These are phyloP conservation scores for Enteromius fasciolatus DNA, from an alignment of 2,797 vertebrate genomes.

Conservation along the genomic window DNA sequence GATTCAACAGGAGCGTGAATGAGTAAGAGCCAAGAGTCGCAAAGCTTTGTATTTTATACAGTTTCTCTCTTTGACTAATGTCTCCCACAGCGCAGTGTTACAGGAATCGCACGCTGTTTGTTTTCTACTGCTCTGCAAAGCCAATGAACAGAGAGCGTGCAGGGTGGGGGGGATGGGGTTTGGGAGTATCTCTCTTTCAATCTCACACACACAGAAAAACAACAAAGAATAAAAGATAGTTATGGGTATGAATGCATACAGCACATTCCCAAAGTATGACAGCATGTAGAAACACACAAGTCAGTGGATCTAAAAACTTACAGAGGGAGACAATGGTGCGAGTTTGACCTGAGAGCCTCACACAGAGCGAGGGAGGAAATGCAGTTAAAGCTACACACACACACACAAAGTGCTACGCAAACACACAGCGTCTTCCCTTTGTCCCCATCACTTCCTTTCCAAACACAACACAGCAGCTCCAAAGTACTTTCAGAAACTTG, in stretches of 20 bases:
- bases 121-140: constrained; percentile 22
- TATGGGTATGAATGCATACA: not conserved
- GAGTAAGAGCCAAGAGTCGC: constrained; percentile 12
- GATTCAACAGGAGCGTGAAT: constrained; percentile 14
- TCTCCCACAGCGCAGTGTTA: constrained; percentile 30
- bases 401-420: not conserved
- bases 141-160: constrained; percentile 12
- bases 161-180: not conserved
- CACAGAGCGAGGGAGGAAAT: constrained; percentile 13
- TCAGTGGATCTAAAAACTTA: not conserved
- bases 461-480: constrained; percentile 28
- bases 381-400: not conserved
- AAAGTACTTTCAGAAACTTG: constrained; percentile 1
- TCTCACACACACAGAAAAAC: constrained; percentile 12
- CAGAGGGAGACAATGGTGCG: not conserved
- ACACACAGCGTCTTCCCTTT: constrained; percentile 27
- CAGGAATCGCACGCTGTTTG: constrained; percentile 39
- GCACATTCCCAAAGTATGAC: not conserved
- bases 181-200: too few species aligned
- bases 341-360: not conserved
- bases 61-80: constrained; percentile 35
- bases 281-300: not conserved
- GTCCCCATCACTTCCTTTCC: constrained; percentile 33
- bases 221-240: not conserved
- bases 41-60: constrained; percentile 27